Conservation (phyloP, 2,113 vertebrate genomes). For the Pedetes capensis region DNA sequence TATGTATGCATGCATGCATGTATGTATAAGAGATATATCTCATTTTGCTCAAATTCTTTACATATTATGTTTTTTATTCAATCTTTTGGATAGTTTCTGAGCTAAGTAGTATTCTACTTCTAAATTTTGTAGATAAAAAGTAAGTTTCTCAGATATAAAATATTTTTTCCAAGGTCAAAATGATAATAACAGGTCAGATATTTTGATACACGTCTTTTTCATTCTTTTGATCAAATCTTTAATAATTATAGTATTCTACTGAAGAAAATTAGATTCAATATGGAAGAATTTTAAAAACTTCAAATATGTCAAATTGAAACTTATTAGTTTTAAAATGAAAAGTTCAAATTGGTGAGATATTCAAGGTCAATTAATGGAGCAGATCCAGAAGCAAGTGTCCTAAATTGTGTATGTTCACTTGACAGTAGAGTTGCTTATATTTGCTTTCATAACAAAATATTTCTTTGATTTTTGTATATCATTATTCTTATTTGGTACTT, state of each 20-base stretch:
- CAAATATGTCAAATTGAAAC: not conserved
- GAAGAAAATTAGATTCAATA: not conserved
- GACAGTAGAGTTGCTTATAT: not conserved
- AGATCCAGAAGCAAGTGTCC: not conserved
- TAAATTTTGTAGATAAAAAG: not conserved
- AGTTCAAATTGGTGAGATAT: not conserved
- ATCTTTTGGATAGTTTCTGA: not conserved
- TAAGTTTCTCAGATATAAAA: not conserved
- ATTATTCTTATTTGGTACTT: not conserved
- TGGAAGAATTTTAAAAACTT: not conserved
- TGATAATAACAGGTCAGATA: not conserved
- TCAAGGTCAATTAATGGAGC: not conserved
- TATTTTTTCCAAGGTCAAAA: not conserved
- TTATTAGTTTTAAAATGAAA: not conserved
- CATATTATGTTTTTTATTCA: not conserved
- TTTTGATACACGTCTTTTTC: not conserved
- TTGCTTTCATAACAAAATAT: conserved; percentile 22
- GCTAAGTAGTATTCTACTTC: not conserved
- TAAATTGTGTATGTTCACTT: not conserved
- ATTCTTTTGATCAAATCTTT: not conserved
- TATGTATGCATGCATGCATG: too few species aligned
- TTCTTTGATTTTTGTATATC: not conserved
- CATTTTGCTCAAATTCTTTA: not conserved
- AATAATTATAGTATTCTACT: not conserved
- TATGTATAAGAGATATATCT: too few species aligned